Evolutionary conservation across 92 coral and sea anemone genomes (phyloP).

Genomic region (Umimayanthus kanabou): DNA sequence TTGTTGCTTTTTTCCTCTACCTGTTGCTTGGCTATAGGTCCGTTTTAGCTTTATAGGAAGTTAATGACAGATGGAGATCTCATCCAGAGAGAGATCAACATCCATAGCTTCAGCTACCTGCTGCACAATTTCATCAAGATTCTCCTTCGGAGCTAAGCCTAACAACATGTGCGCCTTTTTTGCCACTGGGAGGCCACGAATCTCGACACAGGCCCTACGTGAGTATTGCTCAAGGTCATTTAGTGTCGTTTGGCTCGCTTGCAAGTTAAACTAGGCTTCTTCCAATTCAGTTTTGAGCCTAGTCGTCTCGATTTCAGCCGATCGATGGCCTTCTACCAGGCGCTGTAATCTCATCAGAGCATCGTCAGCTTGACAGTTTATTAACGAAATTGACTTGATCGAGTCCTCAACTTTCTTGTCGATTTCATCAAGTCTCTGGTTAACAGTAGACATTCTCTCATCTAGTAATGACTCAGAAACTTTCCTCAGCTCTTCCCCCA

Average conservation of each 20-base stretch:
- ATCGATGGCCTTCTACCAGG: background rate
- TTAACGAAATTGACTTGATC: background rate
- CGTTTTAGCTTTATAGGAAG: background rate
- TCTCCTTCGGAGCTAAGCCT: background rate
- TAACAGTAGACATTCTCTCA: background rate
- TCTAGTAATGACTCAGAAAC: background rate
- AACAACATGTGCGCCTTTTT: background rate
- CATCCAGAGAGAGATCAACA: background rate
- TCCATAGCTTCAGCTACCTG: constrained; percentile 3
- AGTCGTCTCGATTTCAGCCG: background rate
- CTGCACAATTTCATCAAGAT: background rate
- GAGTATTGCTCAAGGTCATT: background rate
- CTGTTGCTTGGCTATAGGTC: background rate
- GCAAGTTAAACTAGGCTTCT: background rate
- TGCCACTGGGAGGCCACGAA: background rate
- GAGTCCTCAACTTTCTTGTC: constrained; percentile 7
- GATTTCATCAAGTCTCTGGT: too few relatives aligned
- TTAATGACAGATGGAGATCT: background rate
- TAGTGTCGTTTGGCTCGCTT: background rate
- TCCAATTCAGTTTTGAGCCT: background rate
- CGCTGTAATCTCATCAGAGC: background rate
- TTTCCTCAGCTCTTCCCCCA: background rate
- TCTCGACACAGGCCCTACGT: background rate
- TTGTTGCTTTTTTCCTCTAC: background rate
- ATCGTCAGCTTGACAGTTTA: background rate